Evolutionary conservation across 2,888 invertebrate species (phyloP).

Genomic region (Diachrysia chrysitis): DNA sequence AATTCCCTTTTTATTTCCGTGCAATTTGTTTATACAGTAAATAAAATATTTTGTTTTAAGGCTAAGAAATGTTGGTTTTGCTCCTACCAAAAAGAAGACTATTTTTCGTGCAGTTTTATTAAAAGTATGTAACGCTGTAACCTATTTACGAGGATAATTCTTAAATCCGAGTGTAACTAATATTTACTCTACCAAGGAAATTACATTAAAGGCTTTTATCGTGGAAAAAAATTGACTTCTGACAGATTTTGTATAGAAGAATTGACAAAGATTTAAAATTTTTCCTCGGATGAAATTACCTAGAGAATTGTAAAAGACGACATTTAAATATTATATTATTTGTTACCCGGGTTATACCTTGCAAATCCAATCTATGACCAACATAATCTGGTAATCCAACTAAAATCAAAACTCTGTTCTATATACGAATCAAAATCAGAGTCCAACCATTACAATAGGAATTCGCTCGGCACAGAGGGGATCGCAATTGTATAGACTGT

Average conservation of each 20-base stretch:
- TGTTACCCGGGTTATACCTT: background rate
- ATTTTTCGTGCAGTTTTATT: too few species aligned
- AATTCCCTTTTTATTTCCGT: background rate
- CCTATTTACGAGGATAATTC: too few species aligned
- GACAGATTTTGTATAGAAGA: too few species aligned
- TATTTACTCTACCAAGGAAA: too few species aligned
- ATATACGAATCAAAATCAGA: constrained; percentile 6
- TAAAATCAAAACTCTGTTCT: background rate
- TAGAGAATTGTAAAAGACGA: too few species aligned
- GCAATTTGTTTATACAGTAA: background rate
- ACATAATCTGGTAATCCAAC: background rate
- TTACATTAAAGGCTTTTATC: too few species aligned
- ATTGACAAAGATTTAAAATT: too few species aligned
- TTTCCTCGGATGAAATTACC: too few species aligned
- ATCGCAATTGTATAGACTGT: constrained; percentile 15
- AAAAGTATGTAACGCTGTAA: too few species aligned
- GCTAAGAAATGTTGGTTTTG: background rate
- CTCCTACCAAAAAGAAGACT: background rate
- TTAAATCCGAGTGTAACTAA: too few species aligned
- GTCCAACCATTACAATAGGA: background rate
- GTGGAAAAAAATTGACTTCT: too few species aligned
- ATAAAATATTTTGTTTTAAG: background rate
- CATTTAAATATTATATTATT: too few species aligned
- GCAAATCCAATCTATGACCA: background rate
- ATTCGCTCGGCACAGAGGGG: background rate